Evolutionary conservation across 2,888 invertebrate genomes (phyloP), one percentile per base, ranked within the genome.

Genomic region (Autographa gamma): DNA sequence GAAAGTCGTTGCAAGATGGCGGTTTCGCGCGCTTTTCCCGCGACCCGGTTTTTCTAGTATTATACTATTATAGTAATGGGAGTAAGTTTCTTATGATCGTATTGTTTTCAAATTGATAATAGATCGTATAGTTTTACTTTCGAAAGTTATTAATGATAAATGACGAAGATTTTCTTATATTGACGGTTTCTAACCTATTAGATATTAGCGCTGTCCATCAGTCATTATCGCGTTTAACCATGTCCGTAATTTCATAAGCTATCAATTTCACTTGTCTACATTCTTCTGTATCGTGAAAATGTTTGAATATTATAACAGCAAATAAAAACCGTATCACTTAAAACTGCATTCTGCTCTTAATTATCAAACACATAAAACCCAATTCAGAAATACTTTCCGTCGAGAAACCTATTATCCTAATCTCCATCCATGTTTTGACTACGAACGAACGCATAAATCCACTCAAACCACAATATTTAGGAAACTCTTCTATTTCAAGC

Each of bases 1-100:
- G 89, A 91, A 90, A 90, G 88, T 84, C 69, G 69, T 79, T 80
- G 38, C 72, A 85, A 86, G 76, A 89, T 84, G 84, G 84, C 71
- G 60, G 69, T 71, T 86, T 84, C 82, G 84, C 86, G 85, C 83
- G 81, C 82, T 85, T 89, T 90, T 89, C 82, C 71, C 84, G 67
- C 77, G 77, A 80, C 84, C 76, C 68, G 70, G 82, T 85, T 82
- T 83, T 79, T 82, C 84, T 77, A 54, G 71, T 82, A 71, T 65
- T 79, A 81, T 65, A 60, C 79, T 80, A 70, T 67, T 69, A 70
- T 65, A 65, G 75, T 79, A 76, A 84, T 85, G 85, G 74, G 82
- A 84, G 83, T 75, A 32, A 48, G 71, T 71, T 81, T 82, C 83
- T 85, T 38, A 56, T 63, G 13, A 31, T 66, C 16, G 9, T 61